Conservation (phyloP, 2,113 vertebrate species). For the Vanacampus margaritifer region DNA sequence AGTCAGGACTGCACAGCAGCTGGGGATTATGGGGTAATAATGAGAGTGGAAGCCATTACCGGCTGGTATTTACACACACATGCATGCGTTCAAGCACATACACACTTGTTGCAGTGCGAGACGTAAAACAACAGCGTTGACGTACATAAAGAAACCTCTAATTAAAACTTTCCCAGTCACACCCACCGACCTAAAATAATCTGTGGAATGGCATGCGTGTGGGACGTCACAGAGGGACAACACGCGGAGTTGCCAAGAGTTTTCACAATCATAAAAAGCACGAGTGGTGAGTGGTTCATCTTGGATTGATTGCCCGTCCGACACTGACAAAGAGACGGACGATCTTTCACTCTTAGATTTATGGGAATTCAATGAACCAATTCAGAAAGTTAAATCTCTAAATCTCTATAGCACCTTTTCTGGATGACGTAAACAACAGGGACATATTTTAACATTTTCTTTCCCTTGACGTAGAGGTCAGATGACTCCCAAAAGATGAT, state of each 20-base stretch:
- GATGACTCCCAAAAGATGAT: too few species aligned
- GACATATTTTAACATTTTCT: too few species aligned
- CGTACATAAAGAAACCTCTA: neutral
- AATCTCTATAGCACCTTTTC: too few species aligned
- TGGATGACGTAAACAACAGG: too few species aligned
- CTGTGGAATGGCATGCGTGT: neutral
- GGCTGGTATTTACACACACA: slow-evolving; percentile 17
- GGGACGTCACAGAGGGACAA: neutral
- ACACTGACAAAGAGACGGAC: too few species aligned
- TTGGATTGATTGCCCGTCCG: neutral
- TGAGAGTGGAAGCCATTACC: slow-evolving; percentile 61
- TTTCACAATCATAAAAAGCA: neutral
- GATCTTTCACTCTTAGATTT: too few species aligned
- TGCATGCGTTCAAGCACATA: neutral
- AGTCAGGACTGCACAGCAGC: slow-evolving; percentile 60
- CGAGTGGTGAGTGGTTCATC: neutral
- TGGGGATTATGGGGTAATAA: slow-evolving; percentile 61
- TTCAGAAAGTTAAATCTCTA: too few species aligned
- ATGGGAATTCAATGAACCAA: too few species aligned
- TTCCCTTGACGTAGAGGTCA: too few species aligned
- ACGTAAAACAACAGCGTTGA: neutral
- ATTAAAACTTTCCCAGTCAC: slow-evolving; percentile 1
- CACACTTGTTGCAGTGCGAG: neutral
- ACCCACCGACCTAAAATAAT: neutral
- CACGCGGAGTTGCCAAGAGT: neutral